phyloP scores from a whole-genome alignment of 2,888 invertebrate species.

The Phalera bucephala region DNA sequence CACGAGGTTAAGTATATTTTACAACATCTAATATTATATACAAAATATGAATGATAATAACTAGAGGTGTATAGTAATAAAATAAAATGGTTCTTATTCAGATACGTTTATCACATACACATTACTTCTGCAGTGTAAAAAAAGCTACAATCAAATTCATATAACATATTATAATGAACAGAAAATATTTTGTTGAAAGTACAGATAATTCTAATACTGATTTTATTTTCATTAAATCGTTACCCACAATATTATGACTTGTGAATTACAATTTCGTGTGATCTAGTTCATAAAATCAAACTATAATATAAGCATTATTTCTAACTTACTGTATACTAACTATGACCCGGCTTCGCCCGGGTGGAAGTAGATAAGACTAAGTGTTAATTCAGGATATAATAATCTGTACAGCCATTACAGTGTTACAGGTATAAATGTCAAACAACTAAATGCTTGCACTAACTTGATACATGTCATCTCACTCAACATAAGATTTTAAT shows the following conservation, averaged over 20 bases:
- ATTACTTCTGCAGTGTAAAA: conserved; percentile 55
- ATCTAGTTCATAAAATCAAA: conserved; percentile 35
- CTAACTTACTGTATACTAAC: neutral
- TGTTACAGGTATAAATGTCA: too few species aligned
- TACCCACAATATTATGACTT: neutral
- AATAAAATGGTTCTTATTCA: conserved; percentile 69
- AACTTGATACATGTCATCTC: too few species aligned
- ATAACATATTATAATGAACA: conserved; percentile 37
- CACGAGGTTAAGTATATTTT: conserved; percentile 53
- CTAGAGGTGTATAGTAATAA: conserved; percentile 64
- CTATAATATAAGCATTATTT: conserved; percentile 6
- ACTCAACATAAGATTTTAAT: too few species aligned
- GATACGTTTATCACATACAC: conserved; percentile 74
- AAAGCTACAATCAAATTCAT: conserved; percentile 46
- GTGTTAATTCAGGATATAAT: too few species aligned
- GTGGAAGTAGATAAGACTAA: neutral
- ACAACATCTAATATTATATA: conserved; percentile 71
- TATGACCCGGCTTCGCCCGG: neutral
- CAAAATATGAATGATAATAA: conserved; percentile 62
- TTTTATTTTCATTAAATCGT: conserved; percentile 26
- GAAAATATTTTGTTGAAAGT: conserved; percentile 53
- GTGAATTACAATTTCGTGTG: conserved; percentile 7
- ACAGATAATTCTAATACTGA: conserved; percentile 53
- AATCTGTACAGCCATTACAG: too few species aligned
- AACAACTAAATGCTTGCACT: too few species aligned